Base-by-base conservation (phyloP, 2,797 vertebrate genomes). In the Erpetoichthys calabaricus region DNA sequence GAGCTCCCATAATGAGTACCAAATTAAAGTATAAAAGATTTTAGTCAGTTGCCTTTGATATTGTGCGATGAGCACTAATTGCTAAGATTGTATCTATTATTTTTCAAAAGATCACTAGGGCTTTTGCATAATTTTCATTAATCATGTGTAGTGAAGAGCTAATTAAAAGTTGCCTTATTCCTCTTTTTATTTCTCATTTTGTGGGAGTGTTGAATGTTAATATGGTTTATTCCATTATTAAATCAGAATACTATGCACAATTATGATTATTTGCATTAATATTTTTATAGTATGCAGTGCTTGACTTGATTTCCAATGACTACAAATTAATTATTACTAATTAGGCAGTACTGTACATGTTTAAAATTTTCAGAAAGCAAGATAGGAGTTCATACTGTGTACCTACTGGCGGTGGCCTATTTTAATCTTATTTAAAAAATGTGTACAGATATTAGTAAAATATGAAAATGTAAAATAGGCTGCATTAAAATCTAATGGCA, bases 111-210 rank as follows among this genome's bases (percentile, higher is more conserved):
- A 80, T 78, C 80, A 83, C 73, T 77, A 65, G 73, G 79, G 76
- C 69, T 75, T 73, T 76, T 55, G 64, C 59, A 72, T 85, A 76
- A 80, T 84, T 84, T 86, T 79, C 74, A 84, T 86, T 86, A 86
- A 86, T 88, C 81, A 82, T 76, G 73, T 72, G 80, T 76, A 86
- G 80, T 81, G 73, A 68, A 65, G 50, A 69, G 72, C 68, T 84
- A 83, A 88, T 89, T 85, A 71, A 76, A 79, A 82, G 78, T 76
- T 74, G 72, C 65, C 79, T 77, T 86, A 78, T 79, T 77, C 69
- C 65, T 57, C 64, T 66, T 72, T 63, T 75, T 75, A 75, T 77
- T 72, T 67, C 65, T 60, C 63, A 61, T 64, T 68, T 68, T 62
- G 63, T 57, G 63, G 7, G 44, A 66, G 65, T 65, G 65, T 58